A percentile compares a stretch with the other conserved stretches of the same genome.
Evolutionary conservation across 2,888 invertebrate species (phyloP).

Genomic region (Drosophila vallismaia): DNA sequence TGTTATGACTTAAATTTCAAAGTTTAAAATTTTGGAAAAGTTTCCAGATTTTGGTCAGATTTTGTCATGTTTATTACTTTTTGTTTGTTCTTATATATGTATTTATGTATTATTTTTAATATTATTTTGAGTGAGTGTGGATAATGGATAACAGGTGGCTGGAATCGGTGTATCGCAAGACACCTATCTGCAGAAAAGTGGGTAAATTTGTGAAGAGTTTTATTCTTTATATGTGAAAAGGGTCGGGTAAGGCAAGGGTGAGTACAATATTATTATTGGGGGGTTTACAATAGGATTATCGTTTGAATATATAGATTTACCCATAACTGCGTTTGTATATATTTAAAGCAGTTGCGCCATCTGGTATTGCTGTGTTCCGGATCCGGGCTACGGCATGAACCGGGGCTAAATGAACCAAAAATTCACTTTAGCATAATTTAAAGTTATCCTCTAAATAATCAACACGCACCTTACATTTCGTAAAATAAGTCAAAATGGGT

Average conservation of each 20-base stretch:
- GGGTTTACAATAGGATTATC: constrained; percentile 21
- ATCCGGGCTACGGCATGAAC: not conserved
- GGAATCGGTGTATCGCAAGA: not conserved
- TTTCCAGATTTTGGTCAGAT: not conserved
- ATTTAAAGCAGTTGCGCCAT: not conserved
- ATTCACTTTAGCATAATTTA: constrained; percentile 37
- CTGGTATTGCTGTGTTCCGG: constrained; percentile 3
- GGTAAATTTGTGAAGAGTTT: constrained; percentile 1
- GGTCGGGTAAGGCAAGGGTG: not conserved
- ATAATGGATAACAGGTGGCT: not conserved
- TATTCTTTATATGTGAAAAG: not conserved
- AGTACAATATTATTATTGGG: constrained; percentile 1
- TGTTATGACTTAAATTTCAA: not conserved
- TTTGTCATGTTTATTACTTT: constrained; percentile 1
- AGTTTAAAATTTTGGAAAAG: not conserved
- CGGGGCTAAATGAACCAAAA: constrained; percentile 23
- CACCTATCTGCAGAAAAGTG: constrained; percentile 1
- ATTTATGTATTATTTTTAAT: not conserved
- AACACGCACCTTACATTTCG: constrained; percentile 28
- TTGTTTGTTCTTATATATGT: not conserved
- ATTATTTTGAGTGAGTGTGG: constrained; percentile 1
- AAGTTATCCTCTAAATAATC: constrained; percentile 32
- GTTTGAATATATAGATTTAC: constrained; percentile 4
- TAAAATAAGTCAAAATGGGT: constrained; percentile 69
- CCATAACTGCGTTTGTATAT: not conserved